phyloP scores from a whole-genome alignment of 2,888 invertebrate genomes.

The Platerodrilus igneus region DNA sequence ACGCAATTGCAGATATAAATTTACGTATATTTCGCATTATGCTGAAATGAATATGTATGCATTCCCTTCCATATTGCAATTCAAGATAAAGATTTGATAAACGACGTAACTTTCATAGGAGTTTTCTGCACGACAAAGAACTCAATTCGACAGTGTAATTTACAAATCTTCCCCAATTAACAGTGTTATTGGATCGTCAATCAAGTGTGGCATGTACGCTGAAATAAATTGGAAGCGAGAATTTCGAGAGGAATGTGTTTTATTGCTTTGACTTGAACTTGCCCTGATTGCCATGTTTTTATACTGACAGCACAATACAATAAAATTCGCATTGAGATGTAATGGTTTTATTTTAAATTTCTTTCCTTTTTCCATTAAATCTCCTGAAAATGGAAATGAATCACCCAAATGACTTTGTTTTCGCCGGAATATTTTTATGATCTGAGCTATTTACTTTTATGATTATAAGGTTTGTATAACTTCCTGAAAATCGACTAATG shows the following conservation, averaged over 20 bases:
- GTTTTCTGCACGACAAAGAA: constrained; percentile 6
- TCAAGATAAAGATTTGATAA: constrained; percentile 12
- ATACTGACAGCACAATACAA: constrained; percentile 11
- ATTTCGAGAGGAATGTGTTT: constrained; percentile 14
- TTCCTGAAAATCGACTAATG: no score
- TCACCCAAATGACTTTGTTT: no score
- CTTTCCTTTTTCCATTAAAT: constrained; percentile 2
- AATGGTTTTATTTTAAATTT: constrained; percentile 9
- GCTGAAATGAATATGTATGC: constrained; percentile 20
- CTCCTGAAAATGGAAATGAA: no score
- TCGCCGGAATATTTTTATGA: no score
- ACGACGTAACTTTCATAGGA: background rate
- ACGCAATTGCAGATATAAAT: constrained; percentile 19
- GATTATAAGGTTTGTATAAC: no score
- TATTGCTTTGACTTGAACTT: constrained; percentile 15
- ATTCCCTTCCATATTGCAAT: background rate
- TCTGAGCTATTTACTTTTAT: no score
- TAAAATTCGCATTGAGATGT: constrained; percentile 11
- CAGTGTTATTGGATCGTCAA: constrained; percentile 17
- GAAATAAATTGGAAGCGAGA: constrained; percentile 13
- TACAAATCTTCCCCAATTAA: constrained; percentile 15
- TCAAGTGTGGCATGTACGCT: constrained; percentile 10
- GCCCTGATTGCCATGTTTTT: constrained; percentile 14
- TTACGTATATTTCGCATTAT: constrained; percentile 14
- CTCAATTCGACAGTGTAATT: constrained; percentile 11